Base-by-base conservation (phyloP, 2,797 vertebrate species). In the Micromesistius poutassou region DNA sequence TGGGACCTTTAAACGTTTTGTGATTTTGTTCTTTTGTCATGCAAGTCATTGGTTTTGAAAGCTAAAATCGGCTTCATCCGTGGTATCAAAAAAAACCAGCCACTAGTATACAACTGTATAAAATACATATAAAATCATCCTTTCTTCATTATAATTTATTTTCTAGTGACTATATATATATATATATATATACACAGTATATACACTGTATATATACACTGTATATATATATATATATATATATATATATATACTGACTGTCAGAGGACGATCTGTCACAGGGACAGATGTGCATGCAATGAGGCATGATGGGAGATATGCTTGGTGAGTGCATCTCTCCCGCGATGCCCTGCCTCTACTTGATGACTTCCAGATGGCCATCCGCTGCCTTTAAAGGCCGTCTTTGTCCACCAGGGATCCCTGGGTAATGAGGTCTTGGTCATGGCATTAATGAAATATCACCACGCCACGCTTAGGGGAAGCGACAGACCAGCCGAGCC, bases 361-460 rank as follows among this genome's bases (percentile, higher is more conserved):
- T 89, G 80, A 92, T 89, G 77, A 85, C 84, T 87, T 89, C 88
- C 91, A 94, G 92, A 92, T 93, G 90, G 87, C 85, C 87, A 78
- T 79, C 78, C 80, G 82, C 87, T 84, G 84, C 86, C 85, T 89
- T 89, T 89, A 31, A 71, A 89, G 86, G 76, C 85, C 87, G 78
- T 73, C 79, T 89, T 84, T 86, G 87, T 89, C 85, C 87, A 89
- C 86, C 71, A 84, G 88, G 90, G 84, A 83, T 81, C 78, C 75
- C 76, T 46, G 81, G 84, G 89, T 87, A 92, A 92, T 88, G 87
- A 89, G 90, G 83, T 88, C 85, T 87, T 79, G 80, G 83, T 86
- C 85, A 78, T 76, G 83, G 83, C 83, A 83, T 87, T 82, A 89
- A 85, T 87, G 85, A 90, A 90, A 90, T 86, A 89, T 89, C 79